Base-by-base conservation (phyloP, 2,797 vertebrate species). In the Spinus pinus region DNA sequence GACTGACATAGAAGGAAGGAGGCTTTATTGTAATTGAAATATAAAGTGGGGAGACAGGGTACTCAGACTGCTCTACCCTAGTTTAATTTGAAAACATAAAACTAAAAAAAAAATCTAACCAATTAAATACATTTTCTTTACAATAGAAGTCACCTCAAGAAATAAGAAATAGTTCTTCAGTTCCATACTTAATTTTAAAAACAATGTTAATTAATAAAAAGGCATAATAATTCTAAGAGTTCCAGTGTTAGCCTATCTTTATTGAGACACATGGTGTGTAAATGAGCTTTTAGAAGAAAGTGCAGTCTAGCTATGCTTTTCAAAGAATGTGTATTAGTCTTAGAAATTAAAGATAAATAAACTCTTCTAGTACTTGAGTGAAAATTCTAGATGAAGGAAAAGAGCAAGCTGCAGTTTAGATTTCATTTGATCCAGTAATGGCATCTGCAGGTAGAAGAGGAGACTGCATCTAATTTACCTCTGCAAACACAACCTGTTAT, bases 391-490 rank as follows among this genome's bases (percentile, higher is more conserved):
- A 11, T 31, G 18, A 78, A 61, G 39, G 15, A 33, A 41, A 87
- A 4, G 8, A 47, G 24, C 30, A 70, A 80, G 19, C 28, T 92
- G 28, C 22, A 16, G 60, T 64, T 94, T 31, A 84, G 16, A 14
- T 62, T 73, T 91, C 65, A 60, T 25, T 87, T 92, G 69, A 82
- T 94, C 80, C 22, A 64, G 61, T 88, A 86, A 85, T 82, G 93
- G 77, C 95, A 96, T 90, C 96, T 86, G 51, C 73, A 93, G 95
- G 94, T 47, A 33, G 84, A 75, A 73, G 56, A 60, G 42, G 66
- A 79, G 79, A 90, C 33, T 94, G 61, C 92, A 90, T 66, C 75
- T 86, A 39, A 35, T 88, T 80, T 42, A 61, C 6, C 49, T 75
- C 27, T 89, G 42, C 35, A 79, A 62, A 44, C 31, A 14, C 1